phyloP scores from a whole-genome alignment of 1,140 invertebrate species.

The Anoplophora glabripennis region DNA sequence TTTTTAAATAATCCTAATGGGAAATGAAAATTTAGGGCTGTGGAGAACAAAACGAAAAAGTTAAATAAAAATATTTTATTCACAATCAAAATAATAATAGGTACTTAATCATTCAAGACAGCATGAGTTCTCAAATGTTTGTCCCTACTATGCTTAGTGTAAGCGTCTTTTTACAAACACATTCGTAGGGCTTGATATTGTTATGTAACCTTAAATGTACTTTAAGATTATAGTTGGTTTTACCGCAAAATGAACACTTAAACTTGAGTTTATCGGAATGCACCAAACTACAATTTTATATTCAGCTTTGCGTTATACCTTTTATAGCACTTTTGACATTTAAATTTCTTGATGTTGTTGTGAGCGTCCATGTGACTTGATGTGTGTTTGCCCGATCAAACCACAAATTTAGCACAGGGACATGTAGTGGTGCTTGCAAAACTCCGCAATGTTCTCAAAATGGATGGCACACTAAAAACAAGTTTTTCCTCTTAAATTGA shows the following conservation, averaged over 20 bases:
- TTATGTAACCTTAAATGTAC: conserved; percentile 65
- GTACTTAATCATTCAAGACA: no score
- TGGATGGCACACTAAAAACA: not conserved
- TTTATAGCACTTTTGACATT: conserved; percentile 19
- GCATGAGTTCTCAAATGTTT: no score
- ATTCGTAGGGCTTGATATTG: conserved; percentile 69
- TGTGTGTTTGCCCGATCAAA: not conserved
- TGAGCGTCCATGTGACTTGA: conserved; percentile 16
- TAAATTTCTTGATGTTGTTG: conserved; percentile 13
- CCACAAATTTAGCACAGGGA: conserved; percentile 18
- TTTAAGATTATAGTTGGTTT: conserved; percentile 27
- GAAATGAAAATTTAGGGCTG: no score
- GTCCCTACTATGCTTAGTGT: conserved; percentile 19
- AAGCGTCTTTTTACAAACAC: conserved; percentile 62
- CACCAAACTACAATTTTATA: conserved; percentile 21
- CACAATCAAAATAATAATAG: no score
- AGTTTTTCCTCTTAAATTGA: no score
- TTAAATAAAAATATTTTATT: no score
- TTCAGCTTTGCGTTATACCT: conserved; percentile 16
- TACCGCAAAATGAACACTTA: conserved; percentile 30
- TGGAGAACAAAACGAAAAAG: no score
- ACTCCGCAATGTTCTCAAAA: not conserved
- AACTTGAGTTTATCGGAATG: conserved; percentile 29
- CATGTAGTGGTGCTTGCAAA: not conserved
- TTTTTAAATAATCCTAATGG: no score